Percentiles rank a stretch among this genome's conserved stretches.
phyloP scores from a whole-genome alignment of 2,113 vertebrate species.

The Tragelaphus buxtoni region DNA sequence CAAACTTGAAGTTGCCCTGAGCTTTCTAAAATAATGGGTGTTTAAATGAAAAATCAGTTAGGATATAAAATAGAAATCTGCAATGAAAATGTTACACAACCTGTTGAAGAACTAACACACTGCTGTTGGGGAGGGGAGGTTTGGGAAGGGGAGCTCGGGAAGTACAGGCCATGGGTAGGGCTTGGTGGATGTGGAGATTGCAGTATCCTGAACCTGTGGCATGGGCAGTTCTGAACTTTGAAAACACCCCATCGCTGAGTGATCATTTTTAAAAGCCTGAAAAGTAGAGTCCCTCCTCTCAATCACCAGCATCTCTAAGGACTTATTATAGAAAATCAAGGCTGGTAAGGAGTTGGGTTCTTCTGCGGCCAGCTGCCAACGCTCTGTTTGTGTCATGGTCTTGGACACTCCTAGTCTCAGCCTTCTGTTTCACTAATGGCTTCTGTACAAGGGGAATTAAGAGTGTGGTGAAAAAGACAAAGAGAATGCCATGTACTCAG shows the following conservation, averaged over 20 bases:
- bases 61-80: background rate
- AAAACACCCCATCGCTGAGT: background rate
- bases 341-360: background rate
- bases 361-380: background rate
- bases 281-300: background rate
- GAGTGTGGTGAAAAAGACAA: background rate
- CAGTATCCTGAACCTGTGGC: background rate
- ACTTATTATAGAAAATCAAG: background rate
- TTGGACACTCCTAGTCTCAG: no score
- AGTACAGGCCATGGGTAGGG: background rate
- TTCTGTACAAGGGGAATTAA: background rate
- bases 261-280: background rate
- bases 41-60: background rate
- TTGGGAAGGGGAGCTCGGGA: background rate
- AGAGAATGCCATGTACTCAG: background rate
- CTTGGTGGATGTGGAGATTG: accelerated
- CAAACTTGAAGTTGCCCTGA: background rate
- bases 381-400: background rate
- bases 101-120: background rate
- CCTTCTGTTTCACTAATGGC: background rate
- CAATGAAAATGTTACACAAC: background rate
- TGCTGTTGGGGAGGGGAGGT: background rate
- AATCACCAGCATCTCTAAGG: background rate
- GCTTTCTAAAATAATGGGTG: background rate
- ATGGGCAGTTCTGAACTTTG: background rate